phyloP scores from a whole-genome alignment of 2,888 invertebrate species.

The Suillia variegata region DNA sequence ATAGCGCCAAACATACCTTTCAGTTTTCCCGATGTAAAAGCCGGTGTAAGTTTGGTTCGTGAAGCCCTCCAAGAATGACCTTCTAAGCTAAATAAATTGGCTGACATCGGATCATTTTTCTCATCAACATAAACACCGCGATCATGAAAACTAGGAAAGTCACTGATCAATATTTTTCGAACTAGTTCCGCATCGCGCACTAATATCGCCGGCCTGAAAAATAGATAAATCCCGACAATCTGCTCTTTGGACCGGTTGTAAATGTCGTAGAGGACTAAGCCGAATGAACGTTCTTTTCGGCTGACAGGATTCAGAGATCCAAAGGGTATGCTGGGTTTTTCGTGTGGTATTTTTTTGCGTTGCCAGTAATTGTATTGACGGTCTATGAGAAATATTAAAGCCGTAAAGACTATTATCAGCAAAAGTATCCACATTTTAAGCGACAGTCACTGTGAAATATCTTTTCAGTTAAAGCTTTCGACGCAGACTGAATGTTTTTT shows the following conservation, averaged over 20 bases:
- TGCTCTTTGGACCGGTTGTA: constrained; percentile 61
- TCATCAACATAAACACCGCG: constrained; percentile 70
- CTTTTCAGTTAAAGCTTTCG: background rate
- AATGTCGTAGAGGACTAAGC: constrained; percentile 67
- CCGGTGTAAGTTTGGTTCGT: constrained; percentile 68
- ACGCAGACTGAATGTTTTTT: too few species aligned
- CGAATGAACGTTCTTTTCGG: constrained; percentile 66
- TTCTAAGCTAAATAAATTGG: constrained; percentile 60
- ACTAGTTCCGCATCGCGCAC: constrained; percentile 69
- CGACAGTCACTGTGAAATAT: background rate
- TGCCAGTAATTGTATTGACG: constrained; percentile 63
- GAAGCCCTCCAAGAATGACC: constrained; percentile 68
- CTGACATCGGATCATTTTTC: constrained; percentile 67
- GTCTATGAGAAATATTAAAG: constrained; percentile 28
- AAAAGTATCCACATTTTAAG: constrained; percentile 36
- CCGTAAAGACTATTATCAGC: constrained; percentile 21
- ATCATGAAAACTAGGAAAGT: constrained; percentile 70
- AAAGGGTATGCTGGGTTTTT: constrained; percentile 68
- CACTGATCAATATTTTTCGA: constrained; percentile 67
- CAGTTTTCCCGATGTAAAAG: constrained; percentile 72
- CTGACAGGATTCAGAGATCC: constrained; percentile 68
- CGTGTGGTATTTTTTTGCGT: constrained; percentile 64
- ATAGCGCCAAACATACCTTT: constrained; percentile 70
- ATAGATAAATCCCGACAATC: constrained; percentile 68
- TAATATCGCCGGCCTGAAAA: constrained; percentile 67